Evolutionary conservation across 2,113 vertebrate species (phyloP).

Genomic region (Montifringilla adamsi): DNA sequence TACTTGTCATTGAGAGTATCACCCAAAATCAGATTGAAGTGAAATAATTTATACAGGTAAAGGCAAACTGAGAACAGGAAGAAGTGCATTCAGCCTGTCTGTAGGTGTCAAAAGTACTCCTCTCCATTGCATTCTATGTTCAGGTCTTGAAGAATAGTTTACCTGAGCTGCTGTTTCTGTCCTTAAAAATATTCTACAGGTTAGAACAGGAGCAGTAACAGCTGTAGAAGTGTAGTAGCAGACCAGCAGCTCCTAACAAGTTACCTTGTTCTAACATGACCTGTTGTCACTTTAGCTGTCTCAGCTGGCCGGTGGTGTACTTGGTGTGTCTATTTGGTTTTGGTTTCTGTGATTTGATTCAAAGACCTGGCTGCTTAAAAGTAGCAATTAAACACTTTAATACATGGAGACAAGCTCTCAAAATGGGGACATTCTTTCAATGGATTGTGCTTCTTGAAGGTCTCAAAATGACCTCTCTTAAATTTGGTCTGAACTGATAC

Average conservation of each 20-base stretch:
- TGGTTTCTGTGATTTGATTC: not conserved
- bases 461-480: not conserved
- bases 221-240: not conserved
- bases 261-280: not conserved
- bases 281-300: not conserved
- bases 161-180: not conserved
- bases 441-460: not conserved
- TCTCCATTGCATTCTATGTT: not conserved
- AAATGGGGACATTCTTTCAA: not conserved
- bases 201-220: not conserved
- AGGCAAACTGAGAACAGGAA: not conserved
- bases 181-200: not conserved
- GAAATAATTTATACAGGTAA: not conserved
- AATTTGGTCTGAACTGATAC: not conserved
- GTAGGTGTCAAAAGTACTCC: not conserved
- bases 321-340: not conserved
- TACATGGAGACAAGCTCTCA: not conserved
- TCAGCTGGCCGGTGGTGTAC: rapidly evolving
- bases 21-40: not conserved
- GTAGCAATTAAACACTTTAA: not conserved
- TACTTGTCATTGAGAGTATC: not conserved
- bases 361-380: not conserved
- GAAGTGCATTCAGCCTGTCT: not conserved
- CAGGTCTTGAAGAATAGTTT: not conserved
- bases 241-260: not conserved